Percentiles rank a stretch among this genome's conserved stretches.
Evolutionary conservation across 2,888 invertebrate species (phyloP).

Genomic region (Apodemia zela): DNA sequence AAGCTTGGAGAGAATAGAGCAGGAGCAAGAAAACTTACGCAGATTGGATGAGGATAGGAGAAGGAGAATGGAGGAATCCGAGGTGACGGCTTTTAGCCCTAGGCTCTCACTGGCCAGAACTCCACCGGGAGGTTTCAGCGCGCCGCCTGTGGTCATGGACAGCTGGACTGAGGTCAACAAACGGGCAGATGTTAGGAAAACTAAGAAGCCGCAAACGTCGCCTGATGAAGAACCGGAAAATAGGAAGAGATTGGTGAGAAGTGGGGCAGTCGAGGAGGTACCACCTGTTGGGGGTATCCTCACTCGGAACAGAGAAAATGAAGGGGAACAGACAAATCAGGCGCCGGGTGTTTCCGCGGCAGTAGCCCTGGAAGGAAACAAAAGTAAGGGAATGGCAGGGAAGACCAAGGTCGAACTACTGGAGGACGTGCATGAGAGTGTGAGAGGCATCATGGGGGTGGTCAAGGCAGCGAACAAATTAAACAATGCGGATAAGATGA

Average conservation of each 20-base stretch:
- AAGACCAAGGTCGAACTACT: not conserved
- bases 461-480: not conserved
- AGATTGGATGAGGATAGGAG: not conserved
- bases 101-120: too few relatives aligned
- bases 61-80: too few relatives aligned
- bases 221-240: not conserved
- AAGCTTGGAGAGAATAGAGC: not conserved
- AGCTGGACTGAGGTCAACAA: not conserved
- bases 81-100: too few relatives aligned
- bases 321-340: too few relatives aligned
- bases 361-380: too few relatives aligned
- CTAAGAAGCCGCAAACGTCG: not conserved
- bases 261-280: not conserved
- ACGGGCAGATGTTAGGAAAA: not conserved
- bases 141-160: too few relatives aligned
- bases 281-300: not conserved
- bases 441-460: not conserved
- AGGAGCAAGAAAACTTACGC: not conserved
- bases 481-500: not conserved
- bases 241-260: not conserved
- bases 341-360: too few relatives aligned
- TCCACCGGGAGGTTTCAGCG: too few relatives aligned
- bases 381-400: too few relatives aligned
- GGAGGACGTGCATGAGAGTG: not conserved
- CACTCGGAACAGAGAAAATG: too few relatives aligned